phyloP scores from a whole-genome alignment of 1,140 invertebrate genomes.

The Drosophila subobscura region DNA sequence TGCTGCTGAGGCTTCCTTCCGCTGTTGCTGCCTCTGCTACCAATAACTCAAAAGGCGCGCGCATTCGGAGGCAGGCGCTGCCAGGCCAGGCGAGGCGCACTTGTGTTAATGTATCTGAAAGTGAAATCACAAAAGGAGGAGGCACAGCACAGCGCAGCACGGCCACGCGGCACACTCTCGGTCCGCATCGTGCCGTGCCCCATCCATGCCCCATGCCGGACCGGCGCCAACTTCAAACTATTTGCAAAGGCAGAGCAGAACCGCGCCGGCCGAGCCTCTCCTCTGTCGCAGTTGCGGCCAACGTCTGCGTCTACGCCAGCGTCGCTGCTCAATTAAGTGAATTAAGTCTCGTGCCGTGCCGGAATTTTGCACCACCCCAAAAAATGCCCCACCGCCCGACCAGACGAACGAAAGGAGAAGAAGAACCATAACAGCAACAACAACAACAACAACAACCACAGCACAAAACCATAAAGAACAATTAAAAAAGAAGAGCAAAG shows the following conservation, averaged over 20 bases:
- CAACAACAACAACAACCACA: constrained; percentile 6
- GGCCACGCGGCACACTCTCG: background rate
- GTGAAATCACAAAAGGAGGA: constrained; percentile 62
- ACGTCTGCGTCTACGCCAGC: constrained; percentile 7
- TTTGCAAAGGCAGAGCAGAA: constrained; percentile 37
- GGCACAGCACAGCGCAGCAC: constrained; percentile 1
- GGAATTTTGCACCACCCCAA: constrained; percentile 68
- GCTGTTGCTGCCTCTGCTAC: constrained; percentile 38
- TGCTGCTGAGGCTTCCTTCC: background rate
- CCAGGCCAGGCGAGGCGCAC: constrained; percentile 23
- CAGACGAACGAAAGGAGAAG: constrained; percentile 18
- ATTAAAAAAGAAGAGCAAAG: constrained; percentile 62
- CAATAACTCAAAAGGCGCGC: constrained; percentile 77
- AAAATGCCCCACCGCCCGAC: constrained; percentile 2
- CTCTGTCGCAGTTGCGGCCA: background rate
- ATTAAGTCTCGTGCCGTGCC: constrained; percentile 78
- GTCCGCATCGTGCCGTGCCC: too few species aligned
- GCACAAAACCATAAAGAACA: constrained; percentile 60
- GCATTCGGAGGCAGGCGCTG: constrained; percentile 33
- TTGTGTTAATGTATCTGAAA: constrained; percentile 78
- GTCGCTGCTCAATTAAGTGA: constrained; percentile 71
- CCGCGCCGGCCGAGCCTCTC: constrained; percentile 21
- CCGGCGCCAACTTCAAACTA: constrained; percentile 69
- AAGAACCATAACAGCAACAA: constrained; percentile 53
- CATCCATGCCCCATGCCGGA: constrained; percentile 46